A percentile compares a stretch with the other conserved stretches of the same genome.
Conservation (phyloP, 1,140 invertebrate species). For the Batillaria attramentaria region DNA sequence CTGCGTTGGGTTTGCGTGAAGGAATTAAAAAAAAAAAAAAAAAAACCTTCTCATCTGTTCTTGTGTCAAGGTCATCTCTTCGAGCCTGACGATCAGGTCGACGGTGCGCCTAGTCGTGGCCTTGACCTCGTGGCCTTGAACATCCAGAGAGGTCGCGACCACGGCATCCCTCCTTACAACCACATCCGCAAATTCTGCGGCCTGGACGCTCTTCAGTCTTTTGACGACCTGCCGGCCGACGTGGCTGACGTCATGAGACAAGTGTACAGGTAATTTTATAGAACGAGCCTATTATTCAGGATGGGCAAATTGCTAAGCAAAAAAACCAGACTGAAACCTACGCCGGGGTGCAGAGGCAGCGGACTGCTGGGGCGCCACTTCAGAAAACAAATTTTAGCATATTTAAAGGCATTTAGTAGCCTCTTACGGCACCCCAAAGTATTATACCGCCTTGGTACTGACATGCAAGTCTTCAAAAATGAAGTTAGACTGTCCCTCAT, state of each 20-base stretch:
- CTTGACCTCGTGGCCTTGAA: constrained; percentile 74
- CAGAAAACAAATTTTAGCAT: no score
- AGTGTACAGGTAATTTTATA: constrained; percentile 1
- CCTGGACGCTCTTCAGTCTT: constrained; percentile 18
- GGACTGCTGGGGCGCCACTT: no score
- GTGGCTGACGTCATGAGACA: background rate
- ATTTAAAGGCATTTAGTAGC: no score
- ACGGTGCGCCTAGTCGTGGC: constrained; percentile 1
- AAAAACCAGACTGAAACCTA: background rate
- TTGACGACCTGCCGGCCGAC: background rate
- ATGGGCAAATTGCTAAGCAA: background rate
- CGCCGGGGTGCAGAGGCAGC: no score
- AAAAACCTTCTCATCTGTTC: no score
- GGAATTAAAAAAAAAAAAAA: no score
- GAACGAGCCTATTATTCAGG: background rate
- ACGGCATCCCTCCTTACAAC: constrained; percentile 79
- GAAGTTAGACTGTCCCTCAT: no score
- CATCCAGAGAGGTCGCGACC: constrained; percentile 84
- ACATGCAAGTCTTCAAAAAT: no score
- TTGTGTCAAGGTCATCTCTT: constrained; percentile 22
- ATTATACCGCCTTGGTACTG: no score
- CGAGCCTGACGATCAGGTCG: background rate
- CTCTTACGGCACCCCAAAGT: no score
- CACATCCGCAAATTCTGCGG: constrained; percentile 39
- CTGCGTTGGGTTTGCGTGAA: no score